phyloP scores from a whole-genome alignment of 2,113 vertebrate species.

The Pipra filicauda region DNA sequence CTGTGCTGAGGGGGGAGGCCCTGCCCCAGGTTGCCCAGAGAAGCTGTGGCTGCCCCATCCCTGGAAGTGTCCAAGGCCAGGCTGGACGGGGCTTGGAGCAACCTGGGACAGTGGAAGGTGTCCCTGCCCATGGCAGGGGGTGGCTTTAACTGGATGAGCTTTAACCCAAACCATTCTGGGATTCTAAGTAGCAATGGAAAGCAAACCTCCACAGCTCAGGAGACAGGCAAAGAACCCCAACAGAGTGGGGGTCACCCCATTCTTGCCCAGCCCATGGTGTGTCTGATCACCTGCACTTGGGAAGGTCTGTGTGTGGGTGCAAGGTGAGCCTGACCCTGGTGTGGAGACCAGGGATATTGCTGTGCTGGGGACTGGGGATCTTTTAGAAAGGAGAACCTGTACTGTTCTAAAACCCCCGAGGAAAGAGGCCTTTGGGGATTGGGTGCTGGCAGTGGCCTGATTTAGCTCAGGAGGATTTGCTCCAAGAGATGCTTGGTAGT shows the following conservation, averaged over 20 bases:
- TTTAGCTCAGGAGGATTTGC: not conserved
- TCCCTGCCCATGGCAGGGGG: not conserved
- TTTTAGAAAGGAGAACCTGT: not conserved
- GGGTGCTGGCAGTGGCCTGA: not conserved
- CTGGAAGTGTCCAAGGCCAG: not conserved
- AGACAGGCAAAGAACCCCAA: too few relatives aligned
- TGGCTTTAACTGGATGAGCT: not conserved
- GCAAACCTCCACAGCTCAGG: too few relatives aligned
- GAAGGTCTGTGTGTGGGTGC: too few relatives aligned
- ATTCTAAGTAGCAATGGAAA: too few relatives aligned
- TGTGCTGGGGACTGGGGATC: not conserved
- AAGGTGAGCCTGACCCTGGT: too few relatives aligned
- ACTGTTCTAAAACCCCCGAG: not conserved
- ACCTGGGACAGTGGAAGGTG: not conserved
- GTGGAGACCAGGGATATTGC: too few relatives aligned
- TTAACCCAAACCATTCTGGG: too few relatives aligned
- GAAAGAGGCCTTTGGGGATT: not conserved
- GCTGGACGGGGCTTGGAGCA: not conserved
- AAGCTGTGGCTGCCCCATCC: not conserved
- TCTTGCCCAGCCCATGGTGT: too few relatives aligned
- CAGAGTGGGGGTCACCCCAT: too few relatives aligned
- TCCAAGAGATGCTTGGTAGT: not conserved
- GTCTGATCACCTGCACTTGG: too few relatives aligned
- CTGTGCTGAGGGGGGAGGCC: not conserved
- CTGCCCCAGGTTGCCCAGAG: not conserved